phyloP scores from a whole-genome alignment of 2,888 invertebrate species.

The Drosophila incognita region DNA sequence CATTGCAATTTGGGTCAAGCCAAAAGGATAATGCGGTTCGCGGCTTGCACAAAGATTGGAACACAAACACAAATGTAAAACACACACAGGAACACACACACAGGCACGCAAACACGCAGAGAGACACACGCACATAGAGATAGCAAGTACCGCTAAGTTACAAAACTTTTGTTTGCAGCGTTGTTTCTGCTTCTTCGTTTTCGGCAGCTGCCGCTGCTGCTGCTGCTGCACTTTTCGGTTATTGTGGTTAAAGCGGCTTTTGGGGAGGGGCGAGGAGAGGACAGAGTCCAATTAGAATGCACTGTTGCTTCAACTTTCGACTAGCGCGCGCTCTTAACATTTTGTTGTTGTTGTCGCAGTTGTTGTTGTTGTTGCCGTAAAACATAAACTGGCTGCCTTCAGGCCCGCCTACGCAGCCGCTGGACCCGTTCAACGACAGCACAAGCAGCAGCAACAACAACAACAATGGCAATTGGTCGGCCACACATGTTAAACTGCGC shows the following conservation, averaged over 20 bases:
- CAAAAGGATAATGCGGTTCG: constrained; percentile 70
- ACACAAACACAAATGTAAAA: constrained; percentile 10
- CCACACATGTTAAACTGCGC: constrained; percentile 50
- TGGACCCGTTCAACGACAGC: constrained; percentile 57
- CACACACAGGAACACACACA: background rate
- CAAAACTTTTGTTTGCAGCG: constrained; percentile 62
- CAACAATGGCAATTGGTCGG: constrained; percentile 22
- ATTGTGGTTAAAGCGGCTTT: constrained; percentile 31
- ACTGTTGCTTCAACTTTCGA: constrained; percentile 66
- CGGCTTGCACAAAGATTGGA: constrained; percentile 41
- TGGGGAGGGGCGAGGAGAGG: background rate
- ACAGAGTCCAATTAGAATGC: constrained; percentile 68
- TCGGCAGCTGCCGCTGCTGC: constrained; percentile 21
- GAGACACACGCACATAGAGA: constrained; percentile 7
- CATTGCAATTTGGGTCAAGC: constrained; percentile 71
- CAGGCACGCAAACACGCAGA: constrained; percentile 3
- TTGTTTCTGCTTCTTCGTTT: constrained; percentile 27
- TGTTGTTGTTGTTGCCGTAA: constrained; percentile 35
- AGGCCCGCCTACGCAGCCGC: constrained; percentile 69
- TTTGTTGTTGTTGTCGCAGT: constrained; percentile 28
- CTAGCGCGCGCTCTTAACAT: constrained; percentile 43
- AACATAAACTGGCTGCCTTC: constrained; percentile 59
- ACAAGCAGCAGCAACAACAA: constrained; percentile 17
- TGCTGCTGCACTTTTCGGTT: constrained; percentile 46
- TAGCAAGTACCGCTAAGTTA: constrained; percentile 41